phyloP scores from a whole-genome alignment of 2,113 vertebrate genomes.

The Vulpes vulpes region DNA sequence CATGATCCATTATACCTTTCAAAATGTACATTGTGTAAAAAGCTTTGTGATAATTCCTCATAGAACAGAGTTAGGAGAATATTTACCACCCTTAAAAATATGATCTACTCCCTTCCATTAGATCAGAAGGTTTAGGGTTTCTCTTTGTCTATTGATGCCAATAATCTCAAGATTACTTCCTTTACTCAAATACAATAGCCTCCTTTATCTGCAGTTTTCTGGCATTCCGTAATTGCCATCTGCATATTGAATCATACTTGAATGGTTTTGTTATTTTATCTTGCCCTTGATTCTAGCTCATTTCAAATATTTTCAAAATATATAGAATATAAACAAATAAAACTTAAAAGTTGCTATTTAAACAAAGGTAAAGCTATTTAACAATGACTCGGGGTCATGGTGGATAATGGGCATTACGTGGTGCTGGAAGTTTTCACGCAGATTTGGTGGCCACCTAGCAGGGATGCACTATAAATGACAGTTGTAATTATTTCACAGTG shows the following conservation, averaged over 20 bases:
- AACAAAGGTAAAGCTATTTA: neutral
- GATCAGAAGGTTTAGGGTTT: neutral
- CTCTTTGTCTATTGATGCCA: neutral
- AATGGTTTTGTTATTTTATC: neutral
- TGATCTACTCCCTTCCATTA: neutral
- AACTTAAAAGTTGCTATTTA: neutral
- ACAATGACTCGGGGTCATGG: neutral
- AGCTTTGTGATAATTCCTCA: neutral
- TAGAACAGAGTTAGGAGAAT: neutral
- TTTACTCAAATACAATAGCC: neutral
- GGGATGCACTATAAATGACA: neutral
- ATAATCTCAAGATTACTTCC: neutral
- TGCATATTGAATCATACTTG: neutral
- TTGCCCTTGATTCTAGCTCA: neutral
- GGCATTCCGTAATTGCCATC: neutral
- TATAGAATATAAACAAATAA: neutral
- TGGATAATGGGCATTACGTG: neutral
- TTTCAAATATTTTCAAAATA: neutral
- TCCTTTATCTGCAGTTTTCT: neutral
- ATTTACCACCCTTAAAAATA: neutral
- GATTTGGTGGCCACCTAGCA: neutral
- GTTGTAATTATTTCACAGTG: neutral
- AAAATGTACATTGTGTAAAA: constrained; percentile 8
- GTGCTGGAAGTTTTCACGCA: neutral
- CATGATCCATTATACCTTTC: constrained; percentile 35